Conservation (phyloP, 2,113 vertebrate genomes). For the Poeciliopsis occidentalis region DNA sequence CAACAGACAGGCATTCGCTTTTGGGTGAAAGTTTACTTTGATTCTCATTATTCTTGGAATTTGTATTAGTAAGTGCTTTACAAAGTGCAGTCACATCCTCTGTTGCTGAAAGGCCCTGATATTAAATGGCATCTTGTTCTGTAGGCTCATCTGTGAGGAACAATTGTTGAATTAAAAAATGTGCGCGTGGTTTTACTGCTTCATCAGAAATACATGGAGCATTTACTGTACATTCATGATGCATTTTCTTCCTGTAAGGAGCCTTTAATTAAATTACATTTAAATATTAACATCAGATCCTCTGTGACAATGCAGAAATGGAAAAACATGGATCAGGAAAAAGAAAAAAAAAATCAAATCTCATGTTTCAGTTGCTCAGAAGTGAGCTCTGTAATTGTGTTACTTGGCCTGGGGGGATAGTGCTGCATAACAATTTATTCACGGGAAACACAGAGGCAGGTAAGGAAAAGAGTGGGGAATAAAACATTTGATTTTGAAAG, state of each 20-base stretch:
- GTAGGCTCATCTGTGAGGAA: neutral
- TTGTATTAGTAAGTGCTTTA: too few relatives aligned
- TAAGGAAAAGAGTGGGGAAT: slow-evolving; percentile 7
- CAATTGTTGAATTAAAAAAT: neutral
- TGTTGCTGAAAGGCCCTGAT: too few relatives aligned
- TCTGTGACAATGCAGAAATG: neutral
- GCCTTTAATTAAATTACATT: neutral
- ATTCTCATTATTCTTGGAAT: too few relatives aligned
- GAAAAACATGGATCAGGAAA: slow-evolving; percentile 9
- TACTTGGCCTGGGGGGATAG: too few relatives aligned
- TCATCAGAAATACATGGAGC: neutral
- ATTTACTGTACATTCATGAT: neutral
- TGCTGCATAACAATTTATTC: too few relatives aligned
- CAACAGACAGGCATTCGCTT: too few relatives aligned
- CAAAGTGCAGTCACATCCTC: too few relatives aligned
- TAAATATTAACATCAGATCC: neutral
- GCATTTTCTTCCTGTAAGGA: neutral
- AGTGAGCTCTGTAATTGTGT: too few relatives aligned
- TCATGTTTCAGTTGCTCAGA: neutral
- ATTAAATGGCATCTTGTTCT: neutral
- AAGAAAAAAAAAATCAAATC: neutral
- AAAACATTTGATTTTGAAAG: slow-evolving; percentile 17
- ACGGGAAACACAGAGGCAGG: slow-evolving; percentile 5
- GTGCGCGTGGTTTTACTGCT: neutral
- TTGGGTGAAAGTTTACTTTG: too few relatives aligned